Base-by-base conservation (phyloP, 2,797 vertebrate genomes). In the Myotis daubentonii region DNA sequence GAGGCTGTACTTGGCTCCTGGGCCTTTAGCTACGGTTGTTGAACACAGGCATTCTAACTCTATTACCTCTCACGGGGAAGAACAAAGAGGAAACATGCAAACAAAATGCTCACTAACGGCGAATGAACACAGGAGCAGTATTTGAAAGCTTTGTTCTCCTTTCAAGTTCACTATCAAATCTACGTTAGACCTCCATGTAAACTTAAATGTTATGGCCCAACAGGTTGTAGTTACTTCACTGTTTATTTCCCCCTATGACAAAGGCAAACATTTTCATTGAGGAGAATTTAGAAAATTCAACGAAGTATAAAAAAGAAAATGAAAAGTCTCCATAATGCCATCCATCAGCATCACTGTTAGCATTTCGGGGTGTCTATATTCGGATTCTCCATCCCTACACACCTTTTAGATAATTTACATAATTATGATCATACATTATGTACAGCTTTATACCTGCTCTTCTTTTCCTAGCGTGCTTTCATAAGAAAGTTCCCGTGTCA, bases 241-340 rank as follows among this genome's bases (percentile, higher is more conserved):
- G 49, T 94, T 84, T 75, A 60, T 86, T 86, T 93, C 41, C n/a
- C 36, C 19, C 5, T 8, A 2, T 72, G 66, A 83, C 33, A 82
- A 93, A 94, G 44, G 41, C 49, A 93, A 82, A 83, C 74, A 47
- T 82, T 82, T 81, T 95, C 79, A 57, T 36, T 70, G 38, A 47
- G 13, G 36, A 91, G 30, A 70, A 91, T 88, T 87, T 68, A 41
- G 51, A 90, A 92, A 85, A 78, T 76, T 62, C 60, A 81, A 51
- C 66, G 41, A 71, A 28, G 19, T 49, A 30, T 60, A 33, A 41
- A 49, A 91, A 57, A 74, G 44, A 74, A 90, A 85, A 90, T 68
- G 13, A 10, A 16, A 94, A 36, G 10, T 84, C 41, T 87, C 66
- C 19, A 17, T 82, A 28, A 71, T 11, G 15, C 84, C 38, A 16